Conservation (phyloP, 2,113 vertebrate genomes). For the Ancistrus triradiatus region DNA sequence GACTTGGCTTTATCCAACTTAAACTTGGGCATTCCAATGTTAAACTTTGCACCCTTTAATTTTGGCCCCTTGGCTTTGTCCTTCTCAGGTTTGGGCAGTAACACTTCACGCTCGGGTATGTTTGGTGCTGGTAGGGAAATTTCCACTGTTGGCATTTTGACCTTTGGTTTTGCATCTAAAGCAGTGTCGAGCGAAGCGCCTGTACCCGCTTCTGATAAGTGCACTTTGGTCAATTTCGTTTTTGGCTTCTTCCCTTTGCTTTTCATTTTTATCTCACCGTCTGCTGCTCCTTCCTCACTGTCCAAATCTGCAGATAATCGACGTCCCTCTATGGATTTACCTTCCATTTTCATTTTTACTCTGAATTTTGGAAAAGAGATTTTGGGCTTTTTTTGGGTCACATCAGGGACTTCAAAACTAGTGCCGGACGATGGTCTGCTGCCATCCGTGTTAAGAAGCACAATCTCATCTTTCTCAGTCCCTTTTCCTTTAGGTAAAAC, state of each 20-base stretch:
- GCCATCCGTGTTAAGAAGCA: slow-evolving; percentile 59
- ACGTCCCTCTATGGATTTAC: slow-evolving; percentile 49
- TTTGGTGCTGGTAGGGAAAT: slow-evolving; percentile 59
- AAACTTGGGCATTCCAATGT: slow-evolving; percentile 69
- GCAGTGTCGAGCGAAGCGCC: slow-evolving; percentile 9
- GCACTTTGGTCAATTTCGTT: too few species aligned
- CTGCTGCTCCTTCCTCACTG: slow-evolving; percentile 56
- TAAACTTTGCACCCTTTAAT: slow-evolving; percentile 63
- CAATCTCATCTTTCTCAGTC: slow-evolving; percentile 61
- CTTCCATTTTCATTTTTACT: slow-evolving; percentile 58
- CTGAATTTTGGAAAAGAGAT: slow-evolving; percentile 74
- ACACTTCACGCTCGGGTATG: slow-evolving; percentile 51
- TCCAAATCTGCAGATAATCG: slow-evolving; percentile 45
- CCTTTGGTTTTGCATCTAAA: slow-evolving; percentile 53
- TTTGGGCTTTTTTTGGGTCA: slow-evolving; percentile 66
- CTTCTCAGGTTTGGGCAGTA: slow-evolving; percentile 57
- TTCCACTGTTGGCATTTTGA: slow-evolving; percentile 71
- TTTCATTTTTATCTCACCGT: slow-evolving; percentile 53
- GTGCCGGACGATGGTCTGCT: slow-evolving; percentile 61
- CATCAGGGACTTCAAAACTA: slow-evolving; percentile 66
- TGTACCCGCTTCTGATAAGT: slow-evolving; percentile 51
- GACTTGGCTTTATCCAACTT: slow-evolving; percentile 64
- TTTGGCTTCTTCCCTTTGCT: slow-evolving; percentile 68
- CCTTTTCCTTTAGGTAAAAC: slow-evolving; percentile 58
- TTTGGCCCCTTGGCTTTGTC: slow-evolving; percentile 68